A percentile compares a stretch with the other conserved stretches of the same genome.
Conservation (phyloP, 2,888 invertebrate species). For the Trissonchulus sp. region DNA sequence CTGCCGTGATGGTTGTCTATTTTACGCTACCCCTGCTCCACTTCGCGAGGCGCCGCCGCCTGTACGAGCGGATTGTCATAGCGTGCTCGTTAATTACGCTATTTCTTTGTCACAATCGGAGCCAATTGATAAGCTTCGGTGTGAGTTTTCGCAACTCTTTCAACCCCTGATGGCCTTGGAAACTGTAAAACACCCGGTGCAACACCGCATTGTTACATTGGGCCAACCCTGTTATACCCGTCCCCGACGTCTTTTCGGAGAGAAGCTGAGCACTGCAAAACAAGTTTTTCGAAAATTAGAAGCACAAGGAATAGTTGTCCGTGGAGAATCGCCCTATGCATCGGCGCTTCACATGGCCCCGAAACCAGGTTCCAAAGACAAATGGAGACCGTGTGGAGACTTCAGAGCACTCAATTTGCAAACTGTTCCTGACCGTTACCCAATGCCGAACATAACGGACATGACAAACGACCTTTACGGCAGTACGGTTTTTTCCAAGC, state of each 20-base stretch:
- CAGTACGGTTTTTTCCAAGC: constrained; percentile 25
- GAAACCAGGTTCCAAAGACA: background rate
- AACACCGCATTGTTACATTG: background rate
- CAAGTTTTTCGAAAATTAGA: background rate
- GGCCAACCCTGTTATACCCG: background rate
- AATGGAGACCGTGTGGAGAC: background rate
- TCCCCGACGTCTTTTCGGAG: background rate
- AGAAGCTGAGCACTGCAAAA: background rate
- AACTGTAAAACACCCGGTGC: background rate
- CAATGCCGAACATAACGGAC: background rate
- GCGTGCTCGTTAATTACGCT: no score
- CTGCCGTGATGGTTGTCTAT: no score
- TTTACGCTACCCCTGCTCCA: no score
- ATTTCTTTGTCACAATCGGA: no score
- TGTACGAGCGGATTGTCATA: no score
- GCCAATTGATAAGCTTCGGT: no score
- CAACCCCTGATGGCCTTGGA: no score
- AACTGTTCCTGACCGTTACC: background rate
- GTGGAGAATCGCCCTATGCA: background rate
- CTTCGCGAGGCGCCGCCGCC: no score
- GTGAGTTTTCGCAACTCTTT: no score
- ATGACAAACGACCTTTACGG: background rate
- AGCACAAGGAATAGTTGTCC: background rate
- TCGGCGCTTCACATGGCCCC: background rate
- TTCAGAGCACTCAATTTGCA: background rate